Percentiles rank a stretch among this genome's conserved stretches.
Evolutionary conservation across 2,797 vertebrate genomes (phyloP).

Genomic region (Merluccius polli): DNA sequence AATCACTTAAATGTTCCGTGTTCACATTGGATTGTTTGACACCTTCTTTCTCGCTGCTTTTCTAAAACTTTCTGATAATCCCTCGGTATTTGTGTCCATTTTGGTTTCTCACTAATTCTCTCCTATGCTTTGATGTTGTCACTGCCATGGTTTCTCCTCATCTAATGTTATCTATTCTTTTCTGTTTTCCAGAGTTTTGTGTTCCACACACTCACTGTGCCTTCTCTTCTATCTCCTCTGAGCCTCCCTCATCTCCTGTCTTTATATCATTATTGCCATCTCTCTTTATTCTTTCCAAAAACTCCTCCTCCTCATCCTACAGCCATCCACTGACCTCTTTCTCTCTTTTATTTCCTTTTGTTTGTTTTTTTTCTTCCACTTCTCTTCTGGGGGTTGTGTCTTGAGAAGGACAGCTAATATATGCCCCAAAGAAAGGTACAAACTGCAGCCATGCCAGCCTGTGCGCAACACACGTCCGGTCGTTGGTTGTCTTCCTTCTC

Average conservation of each 20-base stretch:
- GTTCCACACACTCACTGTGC: conserved; percentile 61
- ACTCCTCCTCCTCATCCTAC: conserved; percentile 58
- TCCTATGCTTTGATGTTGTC: conserved; percentile 54
- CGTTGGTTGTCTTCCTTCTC: conserved; percentile 27
- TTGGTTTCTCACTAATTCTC: conserved; percentile 35
- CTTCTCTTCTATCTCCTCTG: conserved; percentile 55
- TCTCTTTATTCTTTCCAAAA: conserved; percentile 56
- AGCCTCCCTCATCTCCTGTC: conserved; percentile 43
- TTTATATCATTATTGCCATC: conserved; percentile 37
- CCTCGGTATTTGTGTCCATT: neutral
- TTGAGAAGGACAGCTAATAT: conserved; percentile 93
- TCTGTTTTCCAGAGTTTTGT: conserved; percentile 80
- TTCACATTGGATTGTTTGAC: neutral
- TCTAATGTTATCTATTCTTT: conserved; percentile 75
- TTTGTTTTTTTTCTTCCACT: conserved; percentile 74
- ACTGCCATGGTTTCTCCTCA: conserved; percentile 47
- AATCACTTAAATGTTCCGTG: neutral
- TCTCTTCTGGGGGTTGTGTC: conserved; percentile 79
- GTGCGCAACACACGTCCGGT: conserved; percentile 34
- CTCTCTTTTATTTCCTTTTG: neutral
- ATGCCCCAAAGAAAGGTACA: conserved; percentile 93
- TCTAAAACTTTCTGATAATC: too few species aligned
- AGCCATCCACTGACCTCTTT: conserved; percentile 75
- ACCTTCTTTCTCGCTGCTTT: neutral
- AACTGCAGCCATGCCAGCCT: conserved; percentile 44